Conservation (phyloP, 2,888 invertebrate species). For the Xanthia icteritia region DNA sequence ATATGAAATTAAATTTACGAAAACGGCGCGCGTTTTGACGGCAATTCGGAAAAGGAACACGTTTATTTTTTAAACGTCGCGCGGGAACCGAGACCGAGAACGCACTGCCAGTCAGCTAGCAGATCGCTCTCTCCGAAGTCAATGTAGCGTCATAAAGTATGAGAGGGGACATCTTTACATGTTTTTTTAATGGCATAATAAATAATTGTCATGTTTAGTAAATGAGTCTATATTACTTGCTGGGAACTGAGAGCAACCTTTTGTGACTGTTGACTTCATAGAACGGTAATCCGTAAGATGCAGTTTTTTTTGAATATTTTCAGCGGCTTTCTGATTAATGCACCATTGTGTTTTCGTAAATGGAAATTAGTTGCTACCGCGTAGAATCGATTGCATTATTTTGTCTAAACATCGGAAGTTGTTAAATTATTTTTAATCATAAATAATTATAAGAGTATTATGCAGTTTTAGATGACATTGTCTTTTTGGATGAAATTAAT, state of each 20-base stretch:
- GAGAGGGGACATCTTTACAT: slow-evolving; percentile 70
- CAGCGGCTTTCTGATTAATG: not conserved
- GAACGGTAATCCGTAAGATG: not conserved
- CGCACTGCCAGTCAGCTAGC: slow-evolving; percentile 77
- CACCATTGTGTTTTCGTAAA: not conserved
- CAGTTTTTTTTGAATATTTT: not conserved
- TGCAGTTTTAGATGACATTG: not conserved
- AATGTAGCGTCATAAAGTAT: slow-evolving; percentile 73
- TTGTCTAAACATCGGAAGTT: not conserved
- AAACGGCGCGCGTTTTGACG: slow-evolving; percentile 76
- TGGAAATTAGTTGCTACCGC: not conserved
- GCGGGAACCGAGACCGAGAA: slow-evolving; percentile 72
- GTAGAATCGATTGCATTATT: not conserved
- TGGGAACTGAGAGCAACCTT: not conserved
- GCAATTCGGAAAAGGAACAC: slow-evolving; percentile 73
- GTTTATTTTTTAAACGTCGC: slow-evolving; percentile 73
- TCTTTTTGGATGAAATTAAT: not conserved
- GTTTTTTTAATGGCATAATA: slow-evolving; percentile 12
- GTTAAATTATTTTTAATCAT: not conserved
- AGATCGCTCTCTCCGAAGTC: slow-evolving; percentile 83
- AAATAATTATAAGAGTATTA: not conserved
- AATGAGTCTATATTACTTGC: not conserved
- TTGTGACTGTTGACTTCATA: not conserved
- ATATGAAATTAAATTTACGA: slow-evolving; percentile 58
- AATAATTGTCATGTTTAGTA: slow-evolving; percentile 16